Evolutionary conservation across 2,888 invertebrate genomes (phyloP).

Genomic region (Ethmia dodecea): DNA sequence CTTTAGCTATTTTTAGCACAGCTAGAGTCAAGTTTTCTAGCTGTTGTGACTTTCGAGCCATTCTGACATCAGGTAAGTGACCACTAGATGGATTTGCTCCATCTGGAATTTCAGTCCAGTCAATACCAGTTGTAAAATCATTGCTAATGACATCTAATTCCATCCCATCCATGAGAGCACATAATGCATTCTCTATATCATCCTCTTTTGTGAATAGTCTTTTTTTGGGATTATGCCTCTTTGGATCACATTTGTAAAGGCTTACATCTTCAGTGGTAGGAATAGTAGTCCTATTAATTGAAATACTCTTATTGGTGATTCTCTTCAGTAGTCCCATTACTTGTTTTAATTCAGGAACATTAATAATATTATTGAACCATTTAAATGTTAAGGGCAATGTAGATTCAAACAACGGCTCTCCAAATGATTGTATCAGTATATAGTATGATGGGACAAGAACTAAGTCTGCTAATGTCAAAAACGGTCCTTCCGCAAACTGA

Average conservation of each 20-base stretch:
- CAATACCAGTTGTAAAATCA: conserved; percentile 46
- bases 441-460: conserved; percentile 85
- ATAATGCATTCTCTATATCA: conserved; percentile 82
- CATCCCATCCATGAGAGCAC: conserved; percentile 52
- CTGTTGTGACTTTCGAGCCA: conserved; percentile 89
- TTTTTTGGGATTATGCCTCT: conserved; percentile 84
- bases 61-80: conserved; percentile 84
- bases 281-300: conserved; percentile 35
- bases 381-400: conserved; percentile 79
- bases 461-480: conserved; percentile 89
- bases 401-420: conserved; percentile 36
- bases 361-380: conserved; percentile 76
- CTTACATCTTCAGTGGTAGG: conserved; percentile 79
- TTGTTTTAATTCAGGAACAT: conserved; percentile 31
- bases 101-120: conserved; percentile 85
- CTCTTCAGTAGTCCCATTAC: conserved; percentile 24
- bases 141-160: conserved; percentile 52
- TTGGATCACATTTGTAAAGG: conserved; percentile 87
- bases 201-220: conserved; percentile 86
- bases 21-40: conserved; percentile 89
- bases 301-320: conserved; percentile 20
- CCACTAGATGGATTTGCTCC: conserved; percentile 88
- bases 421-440: conserved; percentile 74
- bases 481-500: conserved; percentile 89
- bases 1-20: conserved; percentile 82